These are phyloP conservation scores for Alligator sinensis DNA, from an alignment of 2,113 vertebrate genomes.

Conservation along the genomic window DNA sequence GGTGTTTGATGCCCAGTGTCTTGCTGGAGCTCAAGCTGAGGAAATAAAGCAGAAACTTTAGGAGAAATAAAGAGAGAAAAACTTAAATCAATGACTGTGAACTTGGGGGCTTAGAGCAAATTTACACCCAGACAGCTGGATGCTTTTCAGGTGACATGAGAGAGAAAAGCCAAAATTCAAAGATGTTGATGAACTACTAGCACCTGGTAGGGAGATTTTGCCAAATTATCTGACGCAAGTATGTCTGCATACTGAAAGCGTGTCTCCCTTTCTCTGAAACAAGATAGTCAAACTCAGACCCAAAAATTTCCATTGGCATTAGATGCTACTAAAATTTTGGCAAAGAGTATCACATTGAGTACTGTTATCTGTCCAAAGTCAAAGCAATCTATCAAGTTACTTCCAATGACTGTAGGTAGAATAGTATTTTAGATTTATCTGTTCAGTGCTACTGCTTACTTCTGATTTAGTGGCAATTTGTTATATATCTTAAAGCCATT, in stretches of 20 bases:
- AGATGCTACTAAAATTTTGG: neutral
- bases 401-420: neutral
- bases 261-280: neutral
- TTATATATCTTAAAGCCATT: neutral
- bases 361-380: neutral
- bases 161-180: neutral
- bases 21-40: neutral
- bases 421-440: neutral
- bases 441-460: neutral
- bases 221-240: neutral
- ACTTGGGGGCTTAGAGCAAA: conserved; percentile 4
- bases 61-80: neutral
- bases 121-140: neutral
- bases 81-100: neutral
- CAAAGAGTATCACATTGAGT: neutral
- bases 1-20: neutral
- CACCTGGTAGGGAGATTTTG: neutral
- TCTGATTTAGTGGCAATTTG: neutral
- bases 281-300: neutral
- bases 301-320: neutral
- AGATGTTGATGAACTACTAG: neutral
- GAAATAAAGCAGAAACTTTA: neutral
- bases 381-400: neutral
- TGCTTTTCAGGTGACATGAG: neutral
- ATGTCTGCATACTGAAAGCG: neutral